Conservation (phyloP, 2,797 vertebrate genomes). For the Parambassis ranga region DNA sequence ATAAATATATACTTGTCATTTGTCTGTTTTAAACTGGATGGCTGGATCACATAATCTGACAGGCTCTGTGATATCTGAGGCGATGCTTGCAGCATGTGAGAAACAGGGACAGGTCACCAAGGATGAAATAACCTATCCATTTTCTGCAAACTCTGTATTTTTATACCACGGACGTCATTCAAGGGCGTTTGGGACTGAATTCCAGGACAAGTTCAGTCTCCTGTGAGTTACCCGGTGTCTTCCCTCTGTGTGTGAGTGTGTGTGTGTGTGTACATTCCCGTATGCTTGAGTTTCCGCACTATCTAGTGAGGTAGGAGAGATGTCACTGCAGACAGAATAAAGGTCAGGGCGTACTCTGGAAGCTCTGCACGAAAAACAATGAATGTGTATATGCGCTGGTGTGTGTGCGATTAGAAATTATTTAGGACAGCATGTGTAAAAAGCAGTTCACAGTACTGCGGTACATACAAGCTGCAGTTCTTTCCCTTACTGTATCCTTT, state of each 20-base stretch:
- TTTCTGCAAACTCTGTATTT: slow-evolving; percentile 75
- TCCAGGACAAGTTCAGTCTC: slow-evolving; percentile 71
- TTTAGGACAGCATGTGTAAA: slow-evolving; percentile 23
- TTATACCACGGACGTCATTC: slow-evolving; percentile 70
- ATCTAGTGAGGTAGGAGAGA: slow-evolving; percentile 71
- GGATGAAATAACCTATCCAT: slow-evolving; percentile 61
- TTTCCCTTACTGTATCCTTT: too few species aligned
- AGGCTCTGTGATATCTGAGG: slow-evolving; percentile 9
- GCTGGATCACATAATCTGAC: not conserved
- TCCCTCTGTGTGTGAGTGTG: slow-evolving; percentile 26
- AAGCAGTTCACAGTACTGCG: not conserved
- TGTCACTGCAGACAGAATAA: slow-evolving; percentile 72
- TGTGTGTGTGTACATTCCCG: slow-evolving; percentile 17
- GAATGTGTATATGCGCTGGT: slow-evolving; percentile 21
- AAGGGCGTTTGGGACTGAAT: slow-evolving; percentile 66
- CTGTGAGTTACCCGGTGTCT: slow-evolving; percentile 57
- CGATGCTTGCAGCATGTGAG: slow-evolving; percentile 22
- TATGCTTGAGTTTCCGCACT: slow-evolving; percentile 61
- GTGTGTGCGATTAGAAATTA: slow-evolving; percentile 31
- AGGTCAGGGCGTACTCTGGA: slow-evolving; percentile 70
- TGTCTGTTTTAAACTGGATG: not conserved
- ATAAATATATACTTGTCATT: not conserved
- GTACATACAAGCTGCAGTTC: too few species aligned
- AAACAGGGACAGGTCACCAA: slow-evolving; percentile 68
- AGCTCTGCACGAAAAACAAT: slow-evolving; percentile 49